These are phyloP conservation scores for Agapostemon virescens DNA, from an alignment of 2,888 invertebrate genomes.

Conservation along the genomic window DNA sequence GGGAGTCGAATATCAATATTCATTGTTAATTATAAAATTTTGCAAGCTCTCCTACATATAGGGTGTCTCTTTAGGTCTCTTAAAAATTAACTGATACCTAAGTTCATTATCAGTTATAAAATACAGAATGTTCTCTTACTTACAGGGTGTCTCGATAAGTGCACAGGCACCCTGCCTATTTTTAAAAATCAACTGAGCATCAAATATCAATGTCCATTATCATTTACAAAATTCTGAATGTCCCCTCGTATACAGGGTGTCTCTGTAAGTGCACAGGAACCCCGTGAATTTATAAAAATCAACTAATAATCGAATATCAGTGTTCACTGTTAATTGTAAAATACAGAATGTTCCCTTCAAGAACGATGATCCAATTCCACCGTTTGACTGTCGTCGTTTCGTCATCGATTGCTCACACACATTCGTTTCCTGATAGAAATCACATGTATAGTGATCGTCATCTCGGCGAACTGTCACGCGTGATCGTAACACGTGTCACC, in stretches of 20 bases:
- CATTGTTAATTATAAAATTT: too few species aligned
- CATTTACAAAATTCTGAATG: not conserved
- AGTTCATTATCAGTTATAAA: not conserved
- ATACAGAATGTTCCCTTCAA: not conserved
- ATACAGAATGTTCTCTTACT: too few species aligned
- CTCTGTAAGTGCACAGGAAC: too few species aligned
- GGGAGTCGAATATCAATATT: too few species aligned
- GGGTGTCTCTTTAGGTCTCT: too few species aligned
- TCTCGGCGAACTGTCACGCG: conserved; percentile 42
- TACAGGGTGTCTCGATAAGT: too few species aligned
- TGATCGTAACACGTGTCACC: conserved; percentile 47
- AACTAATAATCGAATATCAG: not conserved
- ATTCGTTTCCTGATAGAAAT: conserved; percentile 36
- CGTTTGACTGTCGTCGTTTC: conserved; percentile 26
- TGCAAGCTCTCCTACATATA: too few species aligned
- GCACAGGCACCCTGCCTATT: too few species aligned
- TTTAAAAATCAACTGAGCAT: too few species aligned
- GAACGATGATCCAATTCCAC: conserved; percentile 30
- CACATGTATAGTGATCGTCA: conserved; percentile 26
- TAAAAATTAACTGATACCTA: too few species aligned
- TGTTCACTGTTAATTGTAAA: not conserved
- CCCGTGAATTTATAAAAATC: too few species aligned
- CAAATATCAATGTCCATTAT: not conserved
- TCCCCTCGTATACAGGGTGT: too few species aligned
- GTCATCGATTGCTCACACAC: conserved; percentile 40